Evolutionary conservation across 1,140 invertebrate species (phyloP), one percentile per base, ranked within the genome.

Genomic region (Myzus persicae): DNA sequence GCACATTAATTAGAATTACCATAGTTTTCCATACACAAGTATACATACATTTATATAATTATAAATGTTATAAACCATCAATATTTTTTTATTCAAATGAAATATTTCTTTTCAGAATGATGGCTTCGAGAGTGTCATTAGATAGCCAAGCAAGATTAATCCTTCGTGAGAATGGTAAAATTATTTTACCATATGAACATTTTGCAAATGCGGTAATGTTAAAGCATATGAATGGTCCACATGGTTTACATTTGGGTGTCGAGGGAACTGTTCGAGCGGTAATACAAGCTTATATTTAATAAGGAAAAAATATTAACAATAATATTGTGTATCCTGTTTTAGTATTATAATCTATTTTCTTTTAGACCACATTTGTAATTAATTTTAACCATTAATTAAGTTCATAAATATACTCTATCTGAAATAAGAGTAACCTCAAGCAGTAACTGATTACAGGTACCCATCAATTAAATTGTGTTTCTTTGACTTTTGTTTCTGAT

Each of bases 141-240:
- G 97, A 98, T 95, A 96, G 97, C n/a, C 97, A 98, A 95, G 97
- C 97, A 31, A 96, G 97, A 94, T 95, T 98, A 54, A 97, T 98
- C 94, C 95, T 98, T 46, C 95, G 97, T 94, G 97, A 98, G 95
- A 98, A 98, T 96, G 97, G 97, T 2, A 98, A 98, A 95, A 98
- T 98, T 94, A 98, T 98, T 94, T 95, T 98, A 93, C 97, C 97
- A 9, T 98, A 97, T 95, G 97, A 98, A 95, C 97, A 98, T 95
- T 98, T 98, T 96, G 97, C 97, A 18, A 98, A 98, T 96, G 97
- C 97, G 82, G 97, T 98, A 0, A 98, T 98, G 97, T 95, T 98
- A 93, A 98, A 98, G 95, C 97, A 98, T 94, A 98, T 98, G 97
- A 97, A 97, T 95, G 97, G 97, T 0, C 97, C 97, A 2, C 97